phyloP scores from a whole-genome alignment of 2,113 vertebrate genomes.

The pig (Sus scrofa) region DNA sequence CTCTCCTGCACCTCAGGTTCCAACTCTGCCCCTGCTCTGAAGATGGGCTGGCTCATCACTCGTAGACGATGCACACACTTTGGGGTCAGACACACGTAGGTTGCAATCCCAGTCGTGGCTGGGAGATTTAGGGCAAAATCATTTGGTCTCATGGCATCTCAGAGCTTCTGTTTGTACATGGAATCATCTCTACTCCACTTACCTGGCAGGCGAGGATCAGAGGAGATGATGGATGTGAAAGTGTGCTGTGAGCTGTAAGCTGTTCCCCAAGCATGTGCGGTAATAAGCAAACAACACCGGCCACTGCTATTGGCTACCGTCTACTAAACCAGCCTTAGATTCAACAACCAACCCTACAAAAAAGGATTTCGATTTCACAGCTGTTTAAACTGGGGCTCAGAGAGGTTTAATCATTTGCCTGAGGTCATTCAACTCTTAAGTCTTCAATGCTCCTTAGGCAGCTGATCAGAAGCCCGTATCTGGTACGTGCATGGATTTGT shows the following conservation, averaged over 20 bases:
- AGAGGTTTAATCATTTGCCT: not conserved
- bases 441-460: not conserved
- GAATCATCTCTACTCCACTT: not conserved
- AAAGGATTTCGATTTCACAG: not conserved
- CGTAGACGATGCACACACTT: not conserved
- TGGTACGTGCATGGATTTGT: not conserved
- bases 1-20: not conserved
- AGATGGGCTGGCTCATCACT: not conserved
- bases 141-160: not conserved
- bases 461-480: not conserved
- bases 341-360: not conserved
- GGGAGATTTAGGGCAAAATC: not conserved
- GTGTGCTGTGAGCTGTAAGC: no score
- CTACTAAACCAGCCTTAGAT: not conserved
- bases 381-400: not conserved
- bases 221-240: not conserved
- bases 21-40: not conserved
- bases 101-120: not conserved
- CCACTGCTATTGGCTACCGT: rapidly evolving
- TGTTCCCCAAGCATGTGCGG: not conserved
- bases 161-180: not conserved
- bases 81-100: not conserved
- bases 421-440: not conserved
- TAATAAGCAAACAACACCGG: not conserved
- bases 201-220: not conserved